Conservation (phyloP, 2,113 vertebrate species). For the Brachyistius frenatus region DNA sequence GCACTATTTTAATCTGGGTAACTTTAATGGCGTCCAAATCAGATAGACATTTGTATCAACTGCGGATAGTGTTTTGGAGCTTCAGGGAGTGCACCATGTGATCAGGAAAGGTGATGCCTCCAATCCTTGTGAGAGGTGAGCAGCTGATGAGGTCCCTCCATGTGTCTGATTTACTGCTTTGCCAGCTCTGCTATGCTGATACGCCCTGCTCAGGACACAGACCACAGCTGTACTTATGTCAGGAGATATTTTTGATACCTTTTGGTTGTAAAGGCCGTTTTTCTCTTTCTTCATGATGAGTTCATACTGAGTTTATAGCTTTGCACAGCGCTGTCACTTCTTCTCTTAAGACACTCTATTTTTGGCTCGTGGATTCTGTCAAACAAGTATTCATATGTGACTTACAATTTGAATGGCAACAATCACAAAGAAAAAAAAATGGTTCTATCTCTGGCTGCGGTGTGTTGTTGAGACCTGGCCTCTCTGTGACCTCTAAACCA, state of each 20-base stretch:
- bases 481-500: conserved; percentile 22
- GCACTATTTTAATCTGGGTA: conserved; percentile 11
- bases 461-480: neutral
- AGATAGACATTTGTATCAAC: conserved; percentile 39
- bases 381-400: neutral
- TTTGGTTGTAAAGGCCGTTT: conserved; percentile 41
- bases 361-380: neutral
- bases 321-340: neutral
- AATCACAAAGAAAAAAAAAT: neutral
- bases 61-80: conserved; percentile 34
- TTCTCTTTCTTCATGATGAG: neutral
- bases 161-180: conserved; percentile 67
- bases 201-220: conserved; percentile 32
- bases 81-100: conserved; percentile 27
- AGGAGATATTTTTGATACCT: conserved; percentile 46
- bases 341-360: neutral
- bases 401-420: conserved; percentile 10
- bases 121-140: conserved; percentile 45
- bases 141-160: conserved; percentile 65
- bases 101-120: conserved; percentile 50
- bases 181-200: conserved; percentile 45
- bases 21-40: conserved; percentile 35
- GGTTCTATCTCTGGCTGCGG: neutral
- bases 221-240: conserved; percentile 47
- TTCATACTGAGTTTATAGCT: conserved; percentile 5